Percentiles rank a stretch among this genome's conserved stretches.
These are phyloP conservation scores for Dicyrtomina minuta DNA, from an alignment of 2,888 invertebrate species.

Conservation along the genomic window DNA sequence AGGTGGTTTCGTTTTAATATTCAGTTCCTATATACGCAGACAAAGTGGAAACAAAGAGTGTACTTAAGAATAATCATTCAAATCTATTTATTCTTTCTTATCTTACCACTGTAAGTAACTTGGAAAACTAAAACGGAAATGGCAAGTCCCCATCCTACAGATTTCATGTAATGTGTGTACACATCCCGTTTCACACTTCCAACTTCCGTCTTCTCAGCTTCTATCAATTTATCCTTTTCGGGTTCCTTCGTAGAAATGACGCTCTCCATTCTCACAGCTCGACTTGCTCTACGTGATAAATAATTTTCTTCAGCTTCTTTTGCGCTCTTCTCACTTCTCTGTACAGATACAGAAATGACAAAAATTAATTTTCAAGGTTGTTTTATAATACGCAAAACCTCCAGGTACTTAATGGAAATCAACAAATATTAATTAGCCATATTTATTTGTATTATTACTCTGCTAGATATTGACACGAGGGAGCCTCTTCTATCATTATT, in stretches of 20 bases:
- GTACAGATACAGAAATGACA: neutral
- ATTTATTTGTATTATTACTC: no score
- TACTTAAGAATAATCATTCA: no score
- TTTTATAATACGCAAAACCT: neutral
- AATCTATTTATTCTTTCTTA: neutral
- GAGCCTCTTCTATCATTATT: no score
- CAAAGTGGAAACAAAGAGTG: no score
- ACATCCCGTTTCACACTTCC: slow-evolving; percentile 86
- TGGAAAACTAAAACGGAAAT: slow-evolving; percentile 75
- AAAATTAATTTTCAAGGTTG: neutral
- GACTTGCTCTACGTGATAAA: neutral
- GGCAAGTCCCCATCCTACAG: slow-evolving; percentile 76
- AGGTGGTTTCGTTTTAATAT: no score
- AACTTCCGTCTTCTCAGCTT: slow-evolving; percentile 85
- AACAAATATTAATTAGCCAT: no score
- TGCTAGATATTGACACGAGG: no score
- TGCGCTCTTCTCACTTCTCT: slow-evolving; percentile 13
- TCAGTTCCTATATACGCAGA: neutral
- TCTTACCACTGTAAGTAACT: slow-evolving; percentile 68
- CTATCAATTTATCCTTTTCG: slow-evolving; percentile 70
- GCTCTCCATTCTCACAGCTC: neutral
- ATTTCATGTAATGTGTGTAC: slow-evolving; percentile 83
- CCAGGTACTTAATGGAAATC: no score
- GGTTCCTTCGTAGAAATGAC: neutral
- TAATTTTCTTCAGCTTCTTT: neutral